These are phyloP conservation scores for Emys orbicularis DNA, from an alignment of 2,797 vertebrate species.

Conservation along the genomic window DNA sequence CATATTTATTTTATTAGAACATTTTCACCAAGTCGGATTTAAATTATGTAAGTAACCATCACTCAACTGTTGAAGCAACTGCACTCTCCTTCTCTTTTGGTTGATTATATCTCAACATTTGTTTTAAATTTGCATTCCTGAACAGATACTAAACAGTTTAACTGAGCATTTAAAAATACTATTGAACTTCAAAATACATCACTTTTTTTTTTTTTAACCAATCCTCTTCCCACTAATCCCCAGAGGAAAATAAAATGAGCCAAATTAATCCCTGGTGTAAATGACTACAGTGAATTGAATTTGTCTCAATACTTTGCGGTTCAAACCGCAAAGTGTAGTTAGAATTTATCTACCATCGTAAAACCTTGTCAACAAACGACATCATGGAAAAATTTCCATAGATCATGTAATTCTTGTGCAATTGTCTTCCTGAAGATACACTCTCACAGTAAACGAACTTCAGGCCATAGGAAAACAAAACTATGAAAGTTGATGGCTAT, in stretches of 20 bases:
- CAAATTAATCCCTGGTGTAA: not conserved
- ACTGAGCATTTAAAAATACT: constrained; percentile 1
- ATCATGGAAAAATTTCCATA: not conserved
- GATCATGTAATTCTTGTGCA: not conserved
- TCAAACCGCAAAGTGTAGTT: not conserved
- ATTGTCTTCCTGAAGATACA: not conserved
- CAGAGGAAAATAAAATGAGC: constrained; percentile 28
- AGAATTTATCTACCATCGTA: not conserved
- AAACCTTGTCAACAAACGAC: constrained; percentile 13
- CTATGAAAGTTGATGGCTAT: not conserved
- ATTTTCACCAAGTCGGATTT: not conserved
- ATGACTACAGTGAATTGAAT: not conserved
- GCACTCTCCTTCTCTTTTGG: not conserved
- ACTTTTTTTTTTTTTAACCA: constrained; percentile 14
- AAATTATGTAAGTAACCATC: not conserved
- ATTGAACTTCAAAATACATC: not conserved
- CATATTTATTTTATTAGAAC: not conserved
- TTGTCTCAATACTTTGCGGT: not conserved
- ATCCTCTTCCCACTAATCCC: constrained; percentile 30
- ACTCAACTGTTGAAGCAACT: not conserved
- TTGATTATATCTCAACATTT: not conserved
- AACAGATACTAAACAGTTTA: not conserved
- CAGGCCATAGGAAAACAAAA: not conserved
- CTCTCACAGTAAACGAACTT: constrained; percentile 35
- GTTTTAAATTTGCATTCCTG: not conserved